phyloP scores from a whole-genome alignment of 2,797 vertebrate species.

The Iguana delicatissima region DNA sequence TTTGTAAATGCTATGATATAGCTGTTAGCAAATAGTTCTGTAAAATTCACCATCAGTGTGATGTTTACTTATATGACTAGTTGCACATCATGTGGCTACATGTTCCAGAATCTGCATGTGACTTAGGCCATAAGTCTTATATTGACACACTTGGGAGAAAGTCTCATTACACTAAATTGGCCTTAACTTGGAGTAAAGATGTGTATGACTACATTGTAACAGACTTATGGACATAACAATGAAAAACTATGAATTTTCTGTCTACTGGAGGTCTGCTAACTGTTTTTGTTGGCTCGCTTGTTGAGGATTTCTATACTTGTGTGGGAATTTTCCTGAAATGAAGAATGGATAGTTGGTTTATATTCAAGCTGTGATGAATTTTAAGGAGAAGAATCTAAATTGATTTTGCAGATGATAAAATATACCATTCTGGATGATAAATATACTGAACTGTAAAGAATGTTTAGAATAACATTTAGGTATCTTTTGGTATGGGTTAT shows the following conservation, averaged over 20 bases:
- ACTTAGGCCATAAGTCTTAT: background rate
- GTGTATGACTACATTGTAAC: background rate
- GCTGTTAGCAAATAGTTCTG: background rate
- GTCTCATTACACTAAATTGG: background rate
- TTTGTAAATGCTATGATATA: background rate
- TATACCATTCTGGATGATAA: conserved; percentile 10
- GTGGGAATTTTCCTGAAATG: background rate
- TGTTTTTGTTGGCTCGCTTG: conserved; percentile 23
- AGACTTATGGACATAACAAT: background rate
- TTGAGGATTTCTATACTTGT: background rate
- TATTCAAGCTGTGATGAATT: conserved; percentile 8
- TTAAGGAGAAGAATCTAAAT: conserved; percentile 14
- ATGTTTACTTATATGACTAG: background rate
- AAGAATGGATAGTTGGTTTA: background rate
- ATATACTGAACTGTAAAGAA: background rate
- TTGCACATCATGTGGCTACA: background rate
- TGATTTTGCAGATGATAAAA: conserved; percentile 25
- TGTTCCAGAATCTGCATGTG: background rate
- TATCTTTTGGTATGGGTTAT: background rate
- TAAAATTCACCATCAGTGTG: background rate
- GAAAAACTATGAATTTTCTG: background rate
- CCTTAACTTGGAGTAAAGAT: background rate
- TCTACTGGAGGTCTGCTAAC: conserved; percentile 24
- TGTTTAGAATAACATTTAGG: background rate
- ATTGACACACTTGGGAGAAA: background rate